Percentiles rank a stretch among this genome's conserved stretches.
These are phyloP conservation scores for Cephalophus harveyi DNA, from an alignment of 2,113 vertebrate species.

Conservation along the genomic window DNA sequence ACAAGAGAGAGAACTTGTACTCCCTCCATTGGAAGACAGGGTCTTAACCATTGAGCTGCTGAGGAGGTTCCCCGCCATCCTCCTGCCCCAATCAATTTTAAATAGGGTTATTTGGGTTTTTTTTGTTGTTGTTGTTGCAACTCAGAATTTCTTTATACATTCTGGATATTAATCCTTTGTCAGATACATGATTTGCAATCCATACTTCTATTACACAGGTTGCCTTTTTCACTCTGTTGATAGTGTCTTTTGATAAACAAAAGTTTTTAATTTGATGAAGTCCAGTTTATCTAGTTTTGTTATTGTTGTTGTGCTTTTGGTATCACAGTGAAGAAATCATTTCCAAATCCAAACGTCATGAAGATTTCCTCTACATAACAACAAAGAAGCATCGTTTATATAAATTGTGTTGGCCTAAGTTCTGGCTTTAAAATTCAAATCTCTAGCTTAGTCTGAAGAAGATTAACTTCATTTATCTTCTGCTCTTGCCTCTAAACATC, in stretches of 20 bases:
- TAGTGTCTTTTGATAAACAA: background rate
- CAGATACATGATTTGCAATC: background rate
- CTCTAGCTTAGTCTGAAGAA: background rate
- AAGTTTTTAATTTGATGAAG: background rate
- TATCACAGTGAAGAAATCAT: background rate
- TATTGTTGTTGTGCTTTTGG: background rate
- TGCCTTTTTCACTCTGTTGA: background rate
- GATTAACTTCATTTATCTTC: background rate
- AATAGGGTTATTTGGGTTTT: accelerated
- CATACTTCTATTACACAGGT: background rate
- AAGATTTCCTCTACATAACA: background rate
- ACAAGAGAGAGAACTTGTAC: background rate
- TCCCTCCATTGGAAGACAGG: background rate
- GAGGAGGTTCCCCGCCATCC: background rate
- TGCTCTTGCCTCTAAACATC: background rate
- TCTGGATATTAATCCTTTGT: background rate
- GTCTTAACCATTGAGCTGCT: background rate
- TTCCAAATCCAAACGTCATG: background rate
- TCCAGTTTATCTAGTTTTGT: background rate
- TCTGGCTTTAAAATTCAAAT: conserved; percentile 5
- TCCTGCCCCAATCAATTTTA: background rate
- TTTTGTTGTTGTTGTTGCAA: background rate
- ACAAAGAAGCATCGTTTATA: background rate
- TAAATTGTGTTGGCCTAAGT: background rate
- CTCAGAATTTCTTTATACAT: background rate